A percentile compares a stretch with the other conserved stretches of the same genome.
These are phyloP conservation scores for Brachypterus glaber DNA, from an alignment of 2,888 invertebrate genomes.

Conservation along the genomic window DNA sequence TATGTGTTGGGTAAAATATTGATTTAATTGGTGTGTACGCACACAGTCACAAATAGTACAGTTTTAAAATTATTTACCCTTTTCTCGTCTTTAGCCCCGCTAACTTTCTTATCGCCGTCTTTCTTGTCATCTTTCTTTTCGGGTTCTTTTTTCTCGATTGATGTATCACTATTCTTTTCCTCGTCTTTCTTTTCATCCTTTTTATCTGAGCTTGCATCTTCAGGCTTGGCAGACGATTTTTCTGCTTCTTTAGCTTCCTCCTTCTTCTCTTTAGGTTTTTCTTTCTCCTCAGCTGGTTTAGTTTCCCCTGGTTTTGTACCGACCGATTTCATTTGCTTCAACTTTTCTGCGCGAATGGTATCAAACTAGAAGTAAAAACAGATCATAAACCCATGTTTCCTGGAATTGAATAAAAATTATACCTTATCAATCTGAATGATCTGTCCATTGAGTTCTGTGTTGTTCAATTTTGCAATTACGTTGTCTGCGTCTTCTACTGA, in stretches of 20 bases:
- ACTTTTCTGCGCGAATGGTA: constrained; percentile 35
- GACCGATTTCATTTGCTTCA: constrained; percentile 29
- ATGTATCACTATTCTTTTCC: constrained; percentile 12
- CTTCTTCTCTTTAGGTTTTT: constrained; percentile 11
- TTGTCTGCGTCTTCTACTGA: constrained; percentile 80
- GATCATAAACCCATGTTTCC: constrained; percentile 1
- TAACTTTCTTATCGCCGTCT: constrained; percentile 11
- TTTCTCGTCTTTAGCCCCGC: too few species aligned
- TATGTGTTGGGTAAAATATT: too few species aligned
- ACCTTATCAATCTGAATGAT: constrained; percentile 93
- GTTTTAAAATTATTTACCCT: too few species aligned
- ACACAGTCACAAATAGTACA: too few species aligned
- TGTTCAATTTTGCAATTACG: constrained; percentile 82
- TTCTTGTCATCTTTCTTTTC: constrained; percentile 10
- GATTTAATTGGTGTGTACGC: too few species aligned
- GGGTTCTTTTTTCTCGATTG: constrained; percentile 14
- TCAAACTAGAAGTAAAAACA: constrained; percentile 22
- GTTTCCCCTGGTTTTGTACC: constrained; percentile 12
- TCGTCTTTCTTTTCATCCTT: constrained; percentile 13
- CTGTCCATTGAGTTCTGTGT: constrained; percentile 88
- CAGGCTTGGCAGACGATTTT: not conserved
- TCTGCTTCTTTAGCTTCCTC: constrained; percentile 10
- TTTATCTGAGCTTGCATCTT: not conserved
- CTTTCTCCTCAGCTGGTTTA: constrained; percentile 8
- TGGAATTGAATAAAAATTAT: constrained; percentile 21